Evolutionary conservation across 2,888 invertebrate genomes (phyloP), one percentile per base, ranked within the genome.

Genomic region (Tupiocoris notatus): DNA sequence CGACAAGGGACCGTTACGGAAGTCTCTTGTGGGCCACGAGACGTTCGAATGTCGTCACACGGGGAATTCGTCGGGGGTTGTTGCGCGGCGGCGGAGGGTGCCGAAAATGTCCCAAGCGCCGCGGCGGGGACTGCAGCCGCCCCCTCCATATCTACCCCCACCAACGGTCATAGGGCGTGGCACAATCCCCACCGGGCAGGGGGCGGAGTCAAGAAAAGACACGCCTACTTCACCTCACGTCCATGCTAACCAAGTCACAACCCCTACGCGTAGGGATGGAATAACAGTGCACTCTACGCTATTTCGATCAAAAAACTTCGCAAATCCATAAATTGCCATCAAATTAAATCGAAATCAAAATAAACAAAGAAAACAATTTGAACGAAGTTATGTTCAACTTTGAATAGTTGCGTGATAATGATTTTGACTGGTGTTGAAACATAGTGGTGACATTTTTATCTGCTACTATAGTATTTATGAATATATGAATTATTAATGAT

Each of bases 261-360:
- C 75, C 75, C 75, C 75, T 75, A 57, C 59, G 24, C 21, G 57
- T 17, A 75, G 75, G 75, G 75, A 75, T 75, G 75, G 12, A 59
- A 25, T 59, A 57, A 25, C 66, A 67, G 20, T 12, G 67, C 12
- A n/a, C 2, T 22, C 20, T 18, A 18, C 66, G 57, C 12, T 25
- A 25, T 16, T 57, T 20, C 75, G 9, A 18, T 57, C 67, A 17
- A 25, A 66, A 75, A 66, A 66, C 75, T 25, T 61, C 75, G 75
- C 18, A 21, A 54, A n/a, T 22, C 75, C 75, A 75, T 75, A 75
- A 75, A 75, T 54, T 25, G 23, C 54, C 75, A 57, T 66, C 12
- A 58, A 75, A 59, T 39, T 39, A n/a, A n/a, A n/a, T n/a, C n/a
- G n/a, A n/a, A n/a, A n/a, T n/a, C n/a, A n/a, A n/a, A n/a, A n/a